Evolutionary conservation across 2,113 vertebrate genomes (phyloP), one percentile per base, ranked within the genome.

Genomic region (Notothenia coriiceps): DNA sequence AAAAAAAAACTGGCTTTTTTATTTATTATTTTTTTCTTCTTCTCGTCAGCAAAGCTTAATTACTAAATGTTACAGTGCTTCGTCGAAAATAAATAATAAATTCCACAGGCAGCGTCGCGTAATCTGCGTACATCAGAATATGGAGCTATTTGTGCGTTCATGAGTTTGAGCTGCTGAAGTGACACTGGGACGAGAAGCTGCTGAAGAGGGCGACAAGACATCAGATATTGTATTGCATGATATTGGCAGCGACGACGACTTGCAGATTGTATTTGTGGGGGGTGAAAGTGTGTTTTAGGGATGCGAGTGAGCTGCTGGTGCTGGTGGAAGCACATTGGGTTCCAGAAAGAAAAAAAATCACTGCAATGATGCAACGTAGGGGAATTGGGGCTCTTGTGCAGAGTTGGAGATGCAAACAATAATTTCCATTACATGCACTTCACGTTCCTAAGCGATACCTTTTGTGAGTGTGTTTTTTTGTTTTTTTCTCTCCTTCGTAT

Each of bases 401-500:
- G 92, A 91, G 93, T 93, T 95, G 92, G 91, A 94, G 90, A 92
- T 92, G 90, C 86, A 90, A 40, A 95, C 86, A 93, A 94, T 91
- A 91, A 95, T 96, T 94, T 93, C 95, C 94, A 94, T 95, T 94
- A 95, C 93, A 96, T 96, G 94, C 96, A 96, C 96, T 96, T 94
- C 95, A 97, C 91, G 95, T 95, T 97, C 95, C 95, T 95, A 94
- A 93, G 90, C 96, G 95, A 96, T 96, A 96, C 95, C 96, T 97
- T 96, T 97, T 71, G 96, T 96, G 96, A 96, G 96, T 96, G 95
- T 95, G 33, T 61, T 14, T 57, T 56, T 86, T 96, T 95, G 95
- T 89, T 88, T 92, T 86, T 6, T 74, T 33, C 12, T 55, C 89
- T 86, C 89, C 86, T 90, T 88, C 86, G 75, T 95, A 95, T 29